Evolutionary conservation across 2,797 vertebrate genomes (phyloP).

Genomic region (Tadarida brasiliensis): DNA sequence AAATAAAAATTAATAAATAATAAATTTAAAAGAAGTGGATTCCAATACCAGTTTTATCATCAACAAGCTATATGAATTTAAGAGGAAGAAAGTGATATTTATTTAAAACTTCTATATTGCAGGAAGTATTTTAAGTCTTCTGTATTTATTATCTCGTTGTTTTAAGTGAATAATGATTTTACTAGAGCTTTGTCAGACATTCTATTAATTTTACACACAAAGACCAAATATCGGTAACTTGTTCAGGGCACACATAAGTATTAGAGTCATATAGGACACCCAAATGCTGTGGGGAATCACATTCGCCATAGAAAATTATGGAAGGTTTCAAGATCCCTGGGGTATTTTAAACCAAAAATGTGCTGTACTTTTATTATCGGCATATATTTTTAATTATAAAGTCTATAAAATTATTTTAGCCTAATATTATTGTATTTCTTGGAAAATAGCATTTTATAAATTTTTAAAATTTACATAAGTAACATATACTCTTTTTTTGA

Average conservation of each 20-base stretch:
- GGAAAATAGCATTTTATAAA: neutral
- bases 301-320: neutral
- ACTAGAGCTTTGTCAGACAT: neutral
- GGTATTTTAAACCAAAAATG: neutral
- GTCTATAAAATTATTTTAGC: neutral
- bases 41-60: neutral
- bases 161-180: neutral
- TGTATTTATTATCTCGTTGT: neutral
- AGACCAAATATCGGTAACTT: neutral
- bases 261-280: neutral
- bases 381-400: neutral
- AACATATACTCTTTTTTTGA: neutral
- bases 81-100: neutral
- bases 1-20: neutral
- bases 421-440: neutral
- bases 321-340: neutral
- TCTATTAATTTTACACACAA: neutral
- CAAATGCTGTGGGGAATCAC: neutral
- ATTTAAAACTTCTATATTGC: neutral
- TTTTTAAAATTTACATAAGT: neutral
- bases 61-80: neutral
- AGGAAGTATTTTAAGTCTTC: neutral
- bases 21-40: neutral
- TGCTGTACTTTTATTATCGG: neutral
- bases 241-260: neutral